Evolutionary conservation across 2,888 invertebrate species (phyloP), one percentile per base, ranked within the genome.

Genomic region (Selenia dentaria): DNA sequence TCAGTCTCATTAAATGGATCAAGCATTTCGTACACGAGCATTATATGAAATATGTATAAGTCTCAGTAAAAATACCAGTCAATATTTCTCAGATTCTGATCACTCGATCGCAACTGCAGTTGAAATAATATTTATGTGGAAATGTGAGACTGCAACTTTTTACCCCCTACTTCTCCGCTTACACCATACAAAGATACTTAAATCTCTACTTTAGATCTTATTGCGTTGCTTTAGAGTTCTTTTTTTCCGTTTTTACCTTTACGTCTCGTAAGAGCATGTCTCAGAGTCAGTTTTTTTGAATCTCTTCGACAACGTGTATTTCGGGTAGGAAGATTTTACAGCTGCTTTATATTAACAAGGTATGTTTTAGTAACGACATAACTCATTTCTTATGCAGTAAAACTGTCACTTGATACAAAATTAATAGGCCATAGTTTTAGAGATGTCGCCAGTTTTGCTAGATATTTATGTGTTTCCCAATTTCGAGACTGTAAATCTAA

Each of bases 71-170:
- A n/a, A n/a, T n/a, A n/a, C n/a, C n/a, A n/a, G n/a, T n/a, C n/a
- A n/a, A 9, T 6, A 25, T 25, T 60, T 62, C 61, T 60, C 50
- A 59, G 58, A 62, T 39, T 56, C 54, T 59, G 58, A 67, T 62
- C 60, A 63, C 53, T 59, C 56, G 60, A 66, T 64, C 51, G 53
- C 64, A 57, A 62, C 57, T 57, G 54, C 49, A 49, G 48, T 59
- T 62, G 67, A 69, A 67, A 59, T 64, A 72, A 77, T 73, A 78
- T 80, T 79, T 81, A 79, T 79, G 79, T 76, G 77, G 72, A 81
- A 79, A 81, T 78, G 75, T 64, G 69, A 80, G 72, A 67, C 67
- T 60, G 66, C 68, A 57, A 75, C 67, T 84, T 85, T 83, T 84
- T 57, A 52, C 38, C 27, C 71, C 61, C 56, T 51, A 40, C 57